phyloP scores from a whole-genome alignment of 2,113 vertebrate species.

The Menura novaehollandiae region DNA sequence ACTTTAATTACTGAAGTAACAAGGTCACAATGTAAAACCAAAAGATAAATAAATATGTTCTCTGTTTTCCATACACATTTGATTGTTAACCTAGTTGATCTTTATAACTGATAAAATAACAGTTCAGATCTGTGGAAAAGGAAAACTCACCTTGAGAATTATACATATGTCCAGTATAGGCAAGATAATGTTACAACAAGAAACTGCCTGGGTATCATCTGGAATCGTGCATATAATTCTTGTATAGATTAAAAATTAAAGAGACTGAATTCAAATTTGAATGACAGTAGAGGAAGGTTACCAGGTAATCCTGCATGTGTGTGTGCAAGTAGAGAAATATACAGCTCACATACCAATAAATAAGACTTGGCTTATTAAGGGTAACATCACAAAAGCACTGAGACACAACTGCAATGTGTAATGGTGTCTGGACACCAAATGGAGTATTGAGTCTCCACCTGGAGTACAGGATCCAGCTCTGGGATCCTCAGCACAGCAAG shows the following conservation, averaged over 20 bases:
- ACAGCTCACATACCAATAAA: accelerated
- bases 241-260: not conserved
- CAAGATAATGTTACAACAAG: not conserved
- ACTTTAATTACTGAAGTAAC: not conserved
- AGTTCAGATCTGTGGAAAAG: not conserved
- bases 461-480: not conserved
- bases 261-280: not conserved
- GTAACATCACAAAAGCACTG: not conserved
- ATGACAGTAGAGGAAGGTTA: not conserved
- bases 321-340: not conserved
- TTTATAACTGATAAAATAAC: not conserved
- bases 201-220: not conserved
- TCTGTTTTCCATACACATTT: not conserved
- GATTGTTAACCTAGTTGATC: not conserved
- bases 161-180: not conserved
- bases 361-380: not conserved
- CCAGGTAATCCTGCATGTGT: not conserved
- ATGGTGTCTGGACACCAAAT: not conserved
- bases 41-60: not conserved
- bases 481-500: not conserved
- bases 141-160: not conserved
- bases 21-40: not conserved
- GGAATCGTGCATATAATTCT: not conserved
- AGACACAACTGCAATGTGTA: not conserved
- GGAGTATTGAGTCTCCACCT: not conserved